Percentiles rank a stretch among this genome's conserved stretches.
These are phyloP conservation scores for Microplitis deprimator DNA, from an alignment of 2,888 invertebrate genomes.

Conservation along the genomic window DNA sequence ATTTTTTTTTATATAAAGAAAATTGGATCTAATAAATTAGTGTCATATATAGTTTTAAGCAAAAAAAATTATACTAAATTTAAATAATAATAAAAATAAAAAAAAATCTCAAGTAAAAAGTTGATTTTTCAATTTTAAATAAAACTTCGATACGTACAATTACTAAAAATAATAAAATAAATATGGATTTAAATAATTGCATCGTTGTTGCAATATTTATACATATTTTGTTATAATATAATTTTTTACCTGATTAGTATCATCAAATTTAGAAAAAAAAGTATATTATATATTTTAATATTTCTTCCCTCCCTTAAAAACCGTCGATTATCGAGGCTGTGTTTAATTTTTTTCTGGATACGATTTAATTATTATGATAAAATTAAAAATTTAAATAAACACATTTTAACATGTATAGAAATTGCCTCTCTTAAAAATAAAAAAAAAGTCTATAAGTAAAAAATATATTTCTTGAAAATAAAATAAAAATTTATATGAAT, in stretches of 20 bases:
- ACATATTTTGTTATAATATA: slow-evolving; percentile 54
- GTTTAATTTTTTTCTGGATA: slow-evolving; percentile 51
- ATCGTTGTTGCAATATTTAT: slow-evolving; percentile 44
- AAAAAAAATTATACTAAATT: not conserved
- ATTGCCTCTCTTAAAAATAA: slow-evolving; percentile 26
- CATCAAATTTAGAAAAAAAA: slow-evolving; percentile 42
- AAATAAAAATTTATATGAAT: slow-evolving; percentile 12
- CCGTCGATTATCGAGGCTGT: slow-evolving; percentile 61
- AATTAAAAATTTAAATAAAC: not conserved
- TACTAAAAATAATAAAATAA: slow-evolving; percentile 13
- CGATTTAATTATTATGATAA: not conserved
- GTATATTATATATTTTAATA: slow-evolving; percentile 56
- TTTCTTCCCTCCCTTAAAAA: slow-evolving; percentile 55
- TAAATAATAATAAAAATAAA: not conserved
- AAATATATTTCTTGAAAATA: not conserved
- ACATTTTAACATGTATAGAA: not conserved
- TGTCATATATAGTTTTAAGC: not conserved
- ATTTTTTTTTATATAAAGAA: not conserved
- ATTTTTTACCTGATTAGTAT: slow-evolving; percentile 55
- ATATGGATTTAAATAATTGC: slow-evolving; percentile 19
- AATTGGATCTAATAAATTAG: not conserved
- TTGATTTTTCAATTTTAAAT: slow-evolving; percentile 14
- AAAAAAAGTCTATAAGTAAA: not conserved
- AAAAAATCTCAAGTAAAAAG: not conserved
- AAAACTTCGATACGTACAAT: not conserved